Conservation (phyloP, 37 sponge, comb jelly and placozoan genomes). For the Ianthella basta region DNA sequence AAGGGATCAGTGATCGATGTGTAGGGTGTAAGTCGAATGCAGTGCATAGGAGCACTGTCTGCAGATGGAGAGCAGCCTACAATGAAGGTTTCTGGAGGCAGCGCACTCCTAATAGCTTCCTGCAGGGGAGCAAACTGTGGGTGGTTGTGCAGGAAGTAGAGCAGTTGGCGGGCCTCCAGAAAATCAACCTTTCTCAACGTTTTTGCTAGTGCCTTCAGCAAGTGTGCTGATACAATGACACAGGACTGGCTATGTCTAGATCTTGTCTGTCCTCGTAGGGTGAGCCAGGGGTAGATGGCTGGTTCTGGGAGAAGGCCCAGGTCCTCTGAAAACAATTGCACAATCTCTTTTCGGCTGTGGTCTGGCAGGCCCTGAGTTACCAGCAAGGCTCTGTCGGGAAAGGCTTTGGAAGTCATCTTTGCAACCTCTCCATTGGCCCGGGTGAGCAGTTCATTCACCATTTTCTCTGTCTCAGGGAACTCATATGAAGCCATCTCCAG, state of each 20-base stretch:
- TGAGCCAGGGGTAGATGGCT: too few species aligned
- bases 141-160: not conserved
- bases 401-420: not conserved
- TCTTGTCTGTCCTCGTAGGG: too few species aligned
- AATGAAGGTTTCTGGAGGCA: too few species aligned
- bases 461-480: constrained; percentile 53
- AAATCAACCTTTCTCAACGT: too few species aligned
- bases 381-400: constrained; percentile 36
- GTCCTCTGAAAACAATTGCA: too few species aligned
- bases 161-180: too few species aligned
- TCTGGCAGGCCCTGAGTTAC: constrained; percentile 36
- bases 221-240: too few species aligned
- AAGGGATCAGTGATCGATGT: not conserved
- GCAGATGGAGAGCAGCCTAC: too few species aligned
- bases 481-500: not conserved
- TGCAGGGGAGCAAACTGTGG: not conserved
- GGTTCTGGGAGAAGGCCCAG: not conserved
- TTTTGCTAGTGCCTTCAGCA: too few species aligned
- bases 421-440: constrained; percentile 65
- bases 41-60: too few species aligned
- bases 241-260: too few species aligned
- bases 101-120: too few species aligned
- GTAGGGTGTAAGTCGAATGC: not conserved
- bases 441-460: constrained; percentile 74
- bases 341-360: not conserved